Conservation (phyloP, 2,113 vertebrate genomes). For the Marcusenius ussheri region DNA sequence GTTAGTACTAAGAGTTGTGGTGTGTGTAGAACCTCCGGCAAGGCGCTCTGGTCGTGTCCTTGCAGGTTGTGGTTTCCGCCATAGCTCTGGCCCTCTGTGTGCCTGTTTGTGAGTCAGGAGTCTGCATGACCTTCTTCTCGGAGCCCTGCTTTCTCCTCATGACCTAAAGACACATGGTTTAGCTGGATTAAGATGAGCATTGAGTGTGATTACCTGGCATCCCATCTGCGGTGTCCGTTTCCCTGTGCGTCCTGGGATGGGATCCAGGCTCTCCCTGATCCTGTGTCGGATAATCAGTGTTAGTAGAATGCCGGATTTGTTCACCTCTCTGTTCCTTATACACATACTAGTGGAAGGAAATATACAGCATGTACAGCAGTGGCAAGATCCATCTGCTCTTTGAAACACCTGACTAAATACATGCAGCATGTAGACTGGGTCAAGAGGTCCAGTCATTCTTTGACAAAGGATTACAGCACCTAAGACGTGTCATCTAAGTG, state of each 20-base stretch:
- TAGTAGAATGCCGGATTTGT: not conserved
- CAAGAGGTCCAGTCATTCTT: not conserved
- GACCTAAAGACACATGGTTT: not conserved
- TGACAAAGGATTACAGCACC: not conserved
- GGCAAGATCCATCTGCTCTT: not conserved
- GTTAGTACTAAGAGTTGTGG: too few species aligned
- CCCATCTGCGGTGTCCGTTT: not conserved
- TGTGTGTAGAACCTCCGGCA: not conserved
- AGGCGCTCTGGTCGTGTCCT: too few species aligned
- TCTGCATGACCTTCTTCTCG: not conserved
- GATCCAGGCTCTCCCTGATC: not conserved
- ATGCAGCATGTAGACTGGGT: not conserved
- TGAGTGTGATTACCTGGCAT: not conserved
- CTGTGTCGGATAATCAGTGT: not conserved
- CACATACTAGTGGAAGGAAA: not conserved
- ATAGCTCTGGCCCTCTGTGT: not conserved
- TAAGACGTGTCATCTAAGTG: not conserved
- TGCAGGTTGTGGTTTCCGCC: not conserved
- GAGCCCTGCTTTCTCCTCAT: not conserved
- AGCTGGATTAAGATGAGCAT: not conserved
- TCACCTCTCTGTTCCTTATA: not conserved
- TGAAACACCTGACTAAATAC: not conserved
- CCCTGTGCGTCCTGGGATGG: not conserved
- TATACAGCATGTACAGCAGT: not conserved
- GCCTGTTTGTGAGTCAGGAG: not conserved